Base-by-base conservation (phyloP, 1,140 invertebrate species). In the Ceratina australensis region DNA sequence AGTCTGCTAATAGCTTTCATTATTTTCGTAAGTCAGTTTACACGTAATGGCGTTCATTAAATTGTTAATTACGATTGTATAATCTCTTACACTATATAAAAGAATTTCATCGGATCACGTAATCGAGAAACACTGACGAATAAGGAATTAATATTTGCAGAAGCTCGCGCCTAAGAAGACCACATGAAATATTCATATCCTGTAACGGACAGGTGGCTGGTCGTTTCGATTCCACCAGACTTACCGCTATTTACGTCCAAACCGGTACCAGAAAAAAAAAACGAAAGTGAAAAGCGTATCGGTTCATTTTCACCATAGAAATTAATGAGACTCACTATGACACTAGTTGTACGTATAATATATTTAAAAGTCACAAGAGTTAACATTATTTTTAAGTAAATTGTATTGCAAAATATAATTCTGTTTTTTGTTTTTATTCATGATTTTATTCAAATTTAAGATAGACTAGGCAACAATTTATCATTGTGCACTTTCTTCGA, bases 231-330 rank as follows among this genome's bases (percentile, higher is more conserved):
- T 56, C 42, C 33, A n/a, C 3, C n/a, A n/a, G n/a, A 15, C 52
- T 56, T 26, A 28, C 22, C 13, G 33, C 72, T 72, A 63, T 72
- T 64, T 49, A 72, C n/a, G 28, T 63, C 20, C 22, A 20, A 52
- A 10, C 22, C 22, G 47, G 33, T 42, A 42, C 33, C 2, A n/a
- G 5, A 42, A 4, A 28, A 28, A 33, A 18, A 13, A 72, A 47
- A 57, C 16, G 61, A 78, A 78, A 78, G 76, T 78, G 76, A 78
- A 66, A 78, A 66, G 15, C 26, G 20, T 63, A 86, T 83, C 79
- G 64, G 82, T 84, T 73, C 49, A 72, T 86, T 60, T 73, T 74
- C 42, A 52, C 59, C 15, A 2, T 50, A 33, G 60, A 72, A 72
- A 73, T 50, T 68, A 52, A 72, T 73, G 33, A 42, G 2, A 7